Evolutionary conservation across 2,888 invertebrate genomes (phyloP).

Genomic region (Lingula anatina): DNA sequence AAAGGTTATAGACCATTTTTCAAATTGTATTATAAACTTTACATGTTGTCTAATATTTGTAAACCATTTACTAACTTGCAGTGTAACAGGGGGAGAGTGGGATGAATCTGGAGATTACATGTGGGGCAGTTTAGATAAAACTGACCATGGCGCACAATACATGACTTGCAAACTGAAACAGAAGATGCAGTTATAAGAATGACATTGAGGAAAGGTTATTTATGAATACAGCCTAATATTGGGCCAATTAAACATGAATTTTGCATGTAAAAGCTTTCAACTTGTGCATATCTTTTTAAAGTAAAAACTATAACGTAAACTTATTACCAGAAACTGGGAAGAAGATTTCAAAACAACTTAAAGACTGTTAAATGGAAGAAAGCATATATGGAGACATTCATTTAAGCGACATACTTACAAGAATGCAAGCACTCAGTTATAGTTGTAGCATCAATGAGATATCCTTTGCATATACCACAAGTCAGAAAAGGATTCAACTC

Average conservation of each 20-base stretch:
- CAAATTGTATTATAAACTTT: too few species aligned
- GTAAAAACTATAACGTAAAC: too few species aligned
- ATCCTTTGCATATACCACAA: slow-evolving; percentile 58
- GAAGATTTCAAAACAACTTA: too few species aligned
- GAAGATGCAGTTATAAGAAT: not conserved
- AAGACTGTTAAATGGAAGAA: not conserved
- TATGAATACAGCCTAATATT: too few species aligned
- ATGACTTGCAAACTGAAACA: slow-evolving; percentile 1
- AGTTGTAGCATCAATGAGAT: slow-evolving; percentile 93
- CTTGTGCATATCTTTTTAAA: not conserved
- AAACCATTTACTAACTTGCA: too few species aligned
- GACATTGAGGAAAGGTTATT: not conserved
- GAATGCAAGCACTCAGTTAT: slow-evolving; percentile 96
- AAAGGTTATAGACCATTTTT: too few species aligned
- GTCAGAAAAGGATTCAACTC: slow-evolving; percentile 1
- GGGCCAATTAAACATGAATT: too few species aligned
- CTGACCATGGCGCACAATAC: not conserved
- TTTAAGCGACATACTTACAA: slow-evolving; percentile 67
- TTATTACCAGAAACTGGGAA: too few species aligned
- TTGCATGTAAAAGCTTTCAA: not conserved
- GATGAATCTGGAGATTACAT: slow-evolving; percentile 1
- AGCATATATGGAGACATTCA: not conserved
- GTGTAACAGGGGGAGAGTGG: slow-evolving; percentile 1
- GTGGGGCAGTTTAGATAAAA: not conserved
- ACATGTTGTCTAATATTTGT: too few species aligned